Conservation (phyloP, 2,888 invertebrate genomes). For the Nysson spinosus region DNA sequence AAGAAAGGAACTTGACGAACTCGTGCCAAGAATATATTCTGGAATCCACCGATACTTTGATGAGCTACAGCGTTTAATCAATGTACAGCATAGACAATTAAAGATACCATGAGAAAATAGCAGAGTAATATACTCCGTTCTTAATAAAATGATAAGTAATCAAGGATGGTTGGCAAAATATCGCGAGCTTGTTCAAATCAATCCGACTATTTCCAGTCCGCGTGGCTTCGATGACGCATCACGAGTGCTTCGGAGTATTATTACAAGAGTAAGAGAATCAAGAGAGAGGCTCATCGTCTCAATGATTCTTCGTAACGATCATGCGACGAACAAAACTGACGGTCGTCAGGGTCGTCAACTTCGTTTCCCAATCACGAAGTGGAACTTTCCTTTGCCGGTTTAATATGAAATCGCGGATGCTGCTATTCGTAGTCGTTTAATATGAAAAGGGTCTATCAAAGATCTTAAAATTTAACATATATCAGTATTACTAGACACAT, state of each 20-base stretch:
- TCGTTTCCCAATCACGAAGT: conserved; percentile 21
- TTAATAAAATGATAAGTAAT: not conserved
- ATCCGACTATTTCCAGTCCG: conserved; percentile 26
- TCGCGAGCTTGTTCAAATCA: conserved; percentile 30
- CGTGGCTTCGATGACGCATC: conserved; percentile 25
- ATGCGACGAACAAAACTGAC: conserved; percentile 6
- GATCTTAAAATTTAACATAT: no score
- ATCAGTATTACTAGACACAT: no score
- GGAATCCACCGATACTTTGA: not conserved
- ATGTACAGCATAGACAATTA: no score
- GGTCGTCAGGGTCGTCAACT: conserved; percentile 17
- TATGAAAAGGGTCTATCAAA: no score
- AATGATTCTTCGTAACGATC: conserved; percentile 4
- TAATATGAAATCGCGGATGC: no score
- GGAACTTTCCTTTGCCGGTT: conserved; percentile 20
- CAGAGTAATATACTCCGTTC: no score
- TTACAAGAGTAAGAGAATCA: not conserved
- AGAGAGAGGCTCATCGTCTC: not conserved
- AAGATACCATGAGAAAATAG: no score
- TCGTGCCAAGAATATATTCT: conserved; percentile 31
- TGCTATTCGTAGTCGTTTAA: no score
- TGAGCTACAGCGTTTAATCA: no score
- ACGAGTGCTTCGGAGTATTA: conserved; percentile 11
- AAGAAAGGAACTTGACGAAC: conserved; percentile 26
- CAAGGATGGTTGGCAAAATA: not conserved